phyloP scores from a whole-genome alignment of 2,113 vertebrate species.

The Sylvilagus bachmani region DNA sequence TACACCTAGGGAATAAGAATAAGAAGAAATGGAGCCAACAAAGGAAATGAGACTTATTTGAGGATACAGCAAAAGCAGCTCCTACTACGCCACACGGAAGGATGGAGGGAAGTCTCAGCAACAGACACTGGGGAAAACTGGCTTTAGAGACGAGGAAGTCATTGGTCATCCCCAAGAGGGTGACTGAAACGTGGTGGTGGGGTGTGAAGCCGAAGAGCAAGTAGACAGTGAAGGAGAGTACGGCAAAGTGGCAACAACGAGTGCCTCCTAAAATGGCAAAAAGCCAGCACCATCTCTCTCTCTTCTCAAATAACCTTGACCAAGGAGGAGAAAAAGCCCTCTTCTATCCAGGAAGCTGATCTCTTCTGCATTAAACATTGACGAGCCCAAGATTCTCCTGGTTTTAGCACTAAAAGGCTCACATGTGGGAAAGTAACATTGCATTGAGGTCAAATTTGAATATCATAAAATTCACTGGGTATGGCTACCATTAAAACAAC shows the following conservation, averaged over 20 bases:
- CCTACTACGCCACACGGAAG: not conserved
- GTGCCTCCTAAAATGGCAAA: not conserved
- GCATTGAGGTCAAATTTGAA: constrained; percentile 1
- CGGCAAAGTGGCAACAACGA: not conserved
- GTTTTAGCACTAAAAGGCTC: not conserved
- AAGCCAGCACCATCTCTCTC: not conserved
- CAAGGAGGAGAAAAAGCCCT: not conserved
- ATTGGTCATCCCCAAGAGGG: not conserved
- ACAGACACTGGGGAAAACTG: not conserved
- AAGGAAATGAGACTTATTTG: not conserved
- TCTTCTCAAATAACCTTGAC: constrained; percentile 4
- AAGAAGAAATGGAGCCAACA: not conserved
- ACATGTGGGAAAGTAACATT: not conserved
- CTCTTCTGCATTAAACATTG: not conserved
- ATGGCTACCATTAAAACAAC: not conserved
- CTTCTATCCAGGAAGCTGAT: not conserved
- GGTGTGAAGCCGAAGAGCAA: not conserved
- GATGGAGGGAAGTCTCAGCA: not conserved
- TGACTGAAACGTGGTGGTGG: not conserved
- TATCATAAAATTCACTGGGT: not conserved
- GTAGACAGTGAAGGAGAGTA: not conserved
- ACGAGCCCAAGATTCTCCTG: not conserved
- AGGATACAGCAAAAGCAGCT: not conserved
- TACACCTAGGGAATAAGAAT: not conserved
- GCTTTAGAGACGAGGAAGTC: not conserved